Base-by-base conservation (phyloP, 2,797 vertebrate genomes). In the Perodicticus potto region DNA sequence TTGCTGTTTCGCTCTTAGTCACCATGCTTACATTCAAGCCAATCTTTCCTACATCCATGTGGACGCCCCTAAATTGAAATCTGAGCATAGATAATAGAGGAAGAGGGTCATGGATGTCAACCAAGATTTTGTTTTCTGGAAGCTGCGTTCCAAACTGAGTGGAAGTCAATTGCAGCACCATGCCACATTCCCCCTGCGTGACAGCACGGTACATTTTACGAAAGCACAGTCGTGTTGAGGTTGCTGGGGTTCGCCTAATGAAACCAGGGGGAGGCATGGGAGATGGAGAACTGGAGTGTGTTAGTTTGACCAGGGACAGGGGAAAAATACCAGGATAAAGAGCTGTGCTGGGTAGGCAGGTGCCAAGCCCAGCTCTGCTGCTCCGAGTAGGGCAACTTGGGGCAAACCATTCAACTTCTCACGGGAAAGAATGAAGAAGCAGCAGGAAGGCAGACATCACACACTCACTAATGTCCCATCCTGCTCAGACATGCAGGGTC, bases 291-390 rank as follows among this genome's bases (percentile, higher is more conserved):
- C 14, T 65, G 29, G 45, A 84, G 49, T 63, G 29, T 1, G 2
- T 89, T 86, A 87, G 43, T 65, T 81, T 93, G 32, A 27, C 13
- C 2, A 63, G 67, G 55, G 32, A 80, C 25, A 93, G 7, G 29
- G 45, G 34, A 80, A 87, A 86, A 86, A 55, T 20, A 77, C 34
- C 69, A 74, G 43, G 10, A 57, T 25, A 63, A 85, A 91, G 70
- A 65, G 16, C 37, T 59, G 4, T 34, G 3, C 2, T 1, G 32
- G 17, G 11, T 78, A 25, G 45, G 3, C 20, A 2, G 69, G 85
- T 19, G 82, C 43, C 40, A 22, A 72, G 25, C 29, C 86, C 27
- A 29, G 77, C 16, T 82, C n/a, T 86, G 59, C 37, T 19, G 29
- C 23, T 77, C 16, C 0, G 12, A 55, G 37, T 14, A 69, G 13